A percentile compares a stretch with the other conserved stretches of the same genome.
phyloP scores from a whole-genome alignment of 2,797 vertebrate genomes.

The Picus viridis region DNA sequence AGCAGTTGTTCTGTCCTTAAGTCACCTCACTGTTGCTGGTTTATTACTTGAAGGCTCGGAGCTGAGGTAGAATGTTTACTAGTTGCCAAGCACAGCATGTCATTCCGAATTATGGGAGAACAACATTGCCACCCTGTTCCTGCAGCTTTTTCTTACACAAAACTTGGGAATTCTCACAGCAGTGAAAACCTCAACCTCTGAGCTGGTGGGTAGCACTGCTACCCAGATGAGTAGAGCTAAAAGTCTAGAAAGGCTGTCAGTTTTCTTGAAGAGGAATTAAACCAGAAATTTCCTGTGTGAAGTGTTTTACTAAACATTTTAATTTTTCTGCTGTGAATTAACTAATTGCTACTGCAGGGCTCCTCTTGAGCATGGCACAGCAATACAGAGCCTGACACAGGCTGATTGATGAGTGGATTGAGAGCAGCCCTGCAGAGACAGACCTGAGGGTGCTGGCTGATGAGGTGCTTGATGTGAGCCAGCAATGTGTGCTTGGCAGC shows the following conservation, averaged over 20 bases:
- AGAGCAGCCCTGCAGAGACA: too few species aligned
- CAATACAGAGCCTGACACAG: background rate
- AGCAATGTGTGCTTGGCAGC: too few species aligned
- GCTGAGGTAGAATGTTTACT: conserved; percentile 56
- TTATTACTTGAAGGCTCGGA: conserved; percentile 30
- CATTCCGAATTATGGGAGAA: conserved; percentile 56
- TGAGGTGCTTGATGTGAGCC: too few species aligned
- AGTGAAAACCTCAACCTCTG: background rate
- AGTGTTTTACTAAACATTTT: background rate
- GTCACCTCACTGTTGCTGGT: conserved; percentile 47
- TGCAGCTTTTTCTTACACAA: conserved; percentile 36
- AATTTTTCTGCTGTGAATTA: conserved; percentile 25
- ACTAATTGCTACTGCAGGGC: background rate
- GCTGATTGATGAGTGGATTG: too few species aligned
- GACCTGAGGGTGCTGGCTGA: too few species aligned
- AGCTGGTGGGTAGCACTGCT: background rate
- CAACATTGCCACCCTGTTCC: conserved; percentile 42
- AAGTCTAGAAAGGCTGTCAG: background rate
- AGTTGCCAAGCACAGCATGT: conserved; percentile 52
- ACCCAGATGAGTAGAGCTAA: background rate
- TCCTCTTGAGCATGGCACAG: background rate
- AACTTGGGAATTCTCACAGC: background rate
- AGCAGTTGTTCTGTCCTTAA: conserved; percentile 47
- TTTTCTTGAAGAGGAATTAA: conserved; percentile 27
- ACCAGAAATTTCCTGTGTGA: background rate